These are phyloP conservation scores for Diacarnus erythraeanus DNA, from an alignment of 37 sponge, comb jelly and placozoan genomes.

Conservation along the genomic window DNA sequence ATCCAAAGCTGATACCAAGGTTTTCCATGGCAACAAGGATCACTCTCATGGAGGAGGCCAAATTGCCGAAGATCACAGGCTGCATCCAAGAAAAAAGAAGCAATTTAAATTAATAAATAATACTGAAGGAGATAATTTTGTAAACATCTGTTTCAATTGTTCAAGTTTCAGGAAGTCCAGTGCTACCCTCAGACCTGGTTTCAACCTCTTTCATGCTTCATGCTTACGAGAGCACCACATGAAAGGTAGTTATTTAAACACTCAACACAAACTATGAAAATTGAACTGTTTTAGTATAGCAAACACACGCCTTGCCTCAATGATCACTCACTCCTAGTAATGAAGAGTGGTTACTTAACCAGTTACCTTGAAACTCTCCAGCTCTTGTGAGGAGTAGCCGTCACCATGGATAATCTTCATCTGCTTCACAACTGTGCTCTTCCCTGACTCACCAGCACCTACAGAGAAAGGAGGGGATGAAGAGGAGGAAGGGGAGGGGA, in stretches of 20 bases:
- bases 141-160: too few species aligned
- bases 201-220: too few species aligned
- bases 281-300: background rate
- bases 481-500: background rate
- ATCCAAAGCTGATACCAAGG: conserved; percentile 64
- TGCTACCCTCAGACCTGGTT: too few species aligned
- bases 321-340: too few species aligned
- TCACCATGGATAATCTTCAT: conserved; percentile 99
- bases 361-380: conserved; percentile 81
- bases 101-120: too few species aligned
- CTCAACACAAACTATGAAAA: too few species aligned
- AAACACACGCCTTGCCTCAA: background rate
- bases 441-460: conserved; percentile 99
- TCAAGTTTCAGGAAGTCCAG: too few species aligned
- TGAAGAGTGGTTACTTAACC: too few species aligned
- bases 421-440: conserved; percentile 98
- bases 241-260: background rate
- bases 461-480: background rate
- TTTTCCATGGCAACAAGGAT: conserved; percentile 82
- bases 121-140: too few species aligned
- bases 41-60: conserved; percentile 85
- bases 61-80: conserved; percentile 90
- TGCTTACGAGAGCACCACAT: too few species aligned
- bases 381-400: conserved; percentile 81
- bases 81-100: conserved; percentile 32